A percentile compares a stretch with the other conserved stretches of the same genome.
Conservation (phyloP, 1,140 invertebrate species). For the Leptopilina clavipes region DNA sequence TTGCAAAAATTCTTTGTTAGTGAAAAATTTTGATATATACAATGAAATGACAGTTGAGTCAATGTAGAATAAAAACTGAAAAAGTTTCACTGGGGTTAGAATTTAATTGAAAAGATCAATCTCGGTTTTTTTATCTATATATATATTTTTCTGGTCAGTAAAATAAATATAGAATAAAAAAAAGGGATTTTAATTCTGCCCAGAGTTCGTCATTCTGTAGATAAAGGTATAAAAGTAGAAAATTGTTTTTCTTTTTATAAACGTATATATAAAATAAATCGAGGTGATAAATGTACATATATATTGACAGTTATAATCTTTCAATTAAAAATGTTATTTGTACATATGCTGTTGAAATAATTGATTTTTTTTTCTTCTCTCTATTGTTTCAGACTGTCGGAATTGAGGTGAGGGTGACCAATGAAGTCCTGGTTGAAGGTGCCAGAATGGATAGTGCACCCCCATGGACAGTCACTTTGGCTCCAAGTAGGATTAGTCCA, state of each 20-base stretch:
- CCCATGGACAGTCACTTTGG: slow-evolving; percentile 57
- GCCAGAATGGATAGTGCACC: slow-evolving; percentile 53
- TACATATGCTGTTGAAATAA: background rate
- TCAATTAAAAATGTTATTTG: background rate
- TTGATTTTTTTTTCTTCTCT: background rate
- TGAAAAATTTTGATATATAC: too few relatives aligned
- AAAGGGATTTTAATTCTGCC: too few relatives aligned
- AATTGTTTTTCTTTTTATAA: too few relatives aligned
- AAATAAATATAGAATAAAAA: background rate
- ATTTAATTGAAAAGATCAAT: too few relatives aligned
- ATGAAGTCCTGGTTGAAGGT: slow-evolving; percentile 57
- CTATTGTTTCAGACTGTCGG: slow-evolving; percentile 61
- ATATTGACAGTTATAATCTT: background rate
- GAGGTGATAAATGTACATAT: background rate
- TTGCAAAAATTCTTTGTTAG: too few relatives aligned
- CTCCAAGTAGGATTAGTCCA: slow-evolving; percentile 59
- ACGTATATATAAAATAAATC: too few relatives aligned
- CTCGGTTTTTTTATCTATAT: background rate
- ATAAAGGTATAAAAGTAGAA: too few relatives aligned
- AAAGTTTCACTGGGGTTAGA: too few relatives aligned
- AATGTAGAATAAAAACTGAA: too few relatives aligned
- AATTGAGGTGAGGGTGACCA: slow-evolving; percentile 68
- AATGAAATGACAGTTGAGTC: too few relatives aligned
- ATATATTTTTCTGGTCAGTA: background rate
- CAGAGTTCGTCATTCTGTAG: too few relatives aligned